A percentile compares a stretch with the other conserved stretches of the same genome.
phyloP scores from a whole-genome alignment of 1,140 invertebrate genomes.

The Heliconius eleuchia region DNA sequence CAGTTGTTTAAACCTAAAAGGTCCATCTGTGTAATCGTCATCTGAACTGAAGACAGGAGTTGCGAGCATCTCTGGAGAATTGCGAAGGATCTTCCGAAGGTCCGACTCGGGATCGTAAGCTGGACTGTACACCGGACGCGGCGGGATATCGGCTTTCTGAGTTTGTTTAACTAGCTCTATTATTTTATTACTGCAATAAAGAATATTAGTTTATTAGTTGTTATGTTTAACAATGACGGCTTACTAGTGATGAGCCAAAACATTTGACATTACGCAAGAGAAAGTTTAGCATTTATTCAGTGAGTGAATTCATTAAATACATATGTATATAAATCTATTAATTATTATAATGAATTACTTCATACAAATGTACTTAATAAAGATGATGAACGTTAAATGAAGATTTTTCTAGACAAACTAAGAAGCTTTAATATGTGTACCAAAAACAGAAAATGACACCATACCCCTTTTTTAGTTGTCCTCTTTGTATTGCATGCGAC shows the following conservation, averaged over 20 bases:
- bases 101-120: slow-evolving; percentile 73
- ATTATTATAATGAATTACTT: background rate
- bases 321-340: background rate
- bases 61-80: slow-evolving; percentile 78
- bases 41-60: slow-evolving; percentile 72
- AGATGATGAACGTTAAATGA: background rate
- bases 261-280: background rate
- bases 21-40: slow-evolving; percentile 83
- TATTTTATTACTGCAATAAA: slow-evolving; percentile 76
- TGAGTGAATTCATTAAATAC: background rate
- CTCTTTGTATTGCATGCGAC: slow-evolving; percentile 58
- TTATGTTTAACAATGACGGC: background rate
- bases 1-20: slow-evolving; percentile 87
- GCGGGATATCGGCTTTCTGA: slow-evolving; percentile 60
- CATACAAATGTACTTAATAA: background rate
- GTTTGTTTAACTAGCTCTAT: slow-evolving; percentile 73
- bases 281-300: background rate
- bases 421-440: background rate
- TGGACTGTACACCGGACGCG: slow-evolving; percentile 59
- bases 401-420: background rate
- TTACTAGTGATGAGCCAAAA: background rate
- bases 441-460: slow-evolving; percentile 28
- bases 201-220: background rate
- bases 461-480: slow-evolving; percentile 57
- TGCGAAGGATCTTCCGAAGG: slow-evolving; percentile 77